A percentile compares a stretch with the other conserved stretches of the same genome.
Evolutionary conservation across 2,888 invertebrate genomes (phyloP).

Genomic region (Cephus spinipes): DNA sequence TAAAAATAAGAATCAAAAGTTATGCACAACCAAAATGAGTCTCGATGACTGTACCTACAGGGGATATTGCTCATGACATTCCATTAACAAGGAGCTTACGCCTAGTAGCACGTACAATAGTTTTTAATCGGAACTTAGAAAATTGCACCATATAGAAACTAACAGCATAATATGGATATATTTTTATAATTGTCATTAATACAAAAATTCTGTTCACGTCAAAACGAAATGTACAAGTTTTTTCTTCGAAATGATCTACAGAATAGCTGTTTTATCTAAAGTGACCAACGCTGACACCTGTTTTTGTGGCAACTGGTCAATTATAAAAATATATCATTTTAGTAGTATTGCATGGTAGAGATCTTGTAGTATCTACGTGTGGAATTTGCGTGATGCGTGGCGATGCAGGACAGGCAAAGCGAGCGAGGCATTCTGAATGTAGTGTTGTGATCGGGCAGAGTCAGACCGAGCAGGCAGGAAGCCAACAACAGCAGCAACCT

Average conservation of each 20-base stretch:
- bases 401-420: slow-evolving; percentile 47
- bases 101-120: not conserved
- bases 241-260: not conserved
- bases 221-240: not conserved
- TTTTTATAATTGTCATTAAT: not conserved
- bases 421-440: slow-evolving; percentile 65
- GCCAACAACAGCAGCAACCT: slow-evolving; percentile 43
- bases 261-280: not conserved
- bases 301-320: not conserved
- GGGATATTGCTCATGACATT: not conserved
- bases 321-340: not conserved
- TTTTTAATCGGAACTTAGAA: not conserved
- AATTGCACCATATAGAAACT: not conserved
- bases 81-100: not conserved
- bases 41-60: not conserved
- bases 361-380: slow-evolving; percentile 26
- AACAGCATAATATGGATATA: not conserved
- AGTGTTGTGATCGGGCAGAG: slow-evolving; percentile 64
- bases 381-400: slow-evolving; percentile 42
- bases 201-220: not conserved
- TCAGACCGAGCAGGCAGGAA: slow-evolving; percentile 60
- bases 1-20: too few relatives aligned
- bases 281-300: not conserved
- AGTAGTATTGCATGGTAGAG: not conserved
- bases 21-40: not conserved